A percentile compares a stretch with the other conserved stretches of the same genome.
Evolutionary conservation across 2,113 vertebrate species (phyloP).

Genomic region (Aegithalos caudatus): DNA sequence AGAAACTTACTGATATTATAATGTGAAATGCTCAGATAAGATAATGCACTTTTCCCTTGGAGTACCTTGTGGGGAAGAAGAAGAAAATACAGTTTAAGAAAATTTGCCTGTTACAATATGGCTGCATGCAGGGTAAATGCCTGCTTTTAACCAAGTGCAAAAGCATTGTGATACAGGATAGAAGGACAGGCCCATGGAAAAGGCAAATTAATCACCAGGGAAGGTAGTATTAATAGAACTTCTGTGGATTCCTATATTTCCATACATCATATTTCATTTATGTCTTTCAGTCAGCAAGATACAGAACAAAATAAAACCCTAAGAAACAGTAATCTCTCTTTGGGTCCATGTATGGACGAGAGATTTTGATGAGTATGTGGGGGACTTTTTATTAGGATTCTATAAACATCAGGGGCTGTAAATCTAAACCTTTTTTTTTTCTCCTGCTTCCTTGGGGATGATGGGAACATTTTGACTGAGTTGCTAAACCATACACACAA

Average conservation of each 20-base stretch:
- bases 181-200: background rate
- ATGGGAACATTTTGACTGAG: background rate
- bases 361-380: background rate
- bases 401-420: background rate
- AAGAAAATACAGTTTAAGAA: background rate
- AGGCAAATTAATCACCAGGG: background rate
- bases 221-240: background rate
- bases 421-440: background rate
- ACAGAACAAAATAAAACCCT: background rate
- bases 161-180: background rate
- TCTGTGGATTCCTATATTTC: background rate
- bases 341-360: background rate
- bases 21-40: background rate
- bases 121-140: background rate
- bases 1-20: background rate
- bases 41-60: background rate
- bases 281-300: background rate
- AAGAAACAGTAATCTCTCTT: background rate
- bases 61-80: background rate
- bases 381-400: background rate
- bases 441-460: background rate
- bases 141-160: background rate
- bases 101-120: background rate
- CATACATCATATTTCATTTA: no score
- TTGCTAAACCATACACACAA: background rate